A percentile compares a stretch with the other conserved stretches of the same genome.
Evolutionary conservation across 2,797 vertebrate species (phyloP).

Genomic region (Hoplostethus mediterraneus): DNA sequence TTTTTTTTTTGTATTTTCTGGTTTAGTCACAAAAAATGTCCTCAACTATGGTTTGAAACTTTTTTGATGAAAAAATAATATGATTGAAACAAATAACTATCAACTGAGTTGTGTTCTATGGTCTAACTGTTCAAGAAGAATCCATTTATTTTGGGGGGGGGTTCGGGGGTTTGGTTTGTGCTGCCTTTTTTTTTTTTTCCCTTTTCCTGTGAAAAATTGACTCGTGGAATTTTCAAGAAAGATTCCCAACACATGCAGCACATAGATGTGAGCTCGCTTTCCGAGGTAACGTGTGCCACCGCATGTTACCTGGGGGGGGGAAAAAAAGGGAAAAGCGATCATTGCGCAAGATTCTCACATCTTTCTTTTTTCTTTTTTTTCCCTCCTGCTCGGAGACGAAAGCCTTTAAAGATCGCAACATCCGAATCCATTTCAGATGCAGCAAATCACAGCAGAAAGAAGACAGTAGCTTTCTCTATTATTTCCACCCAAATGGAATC

Average conservation of each 20-base stretch:
- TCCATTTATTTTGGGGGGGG: conserved; percentile 58
- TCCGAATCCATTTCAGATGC: conserved; percentile 57
- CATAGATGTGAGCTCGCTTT: conserved; percentile 61
- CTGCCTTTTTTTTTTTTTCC: conserved; percentile 53
- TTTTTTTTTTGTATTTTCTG: conserved; percentile 66
- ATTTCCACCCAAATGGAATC: conserved; percentile 37
- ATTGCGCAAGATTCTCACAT: conserved; percentile 40
- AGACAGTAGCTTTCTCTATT: conserved; percentile 29
- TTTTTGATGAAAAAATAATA: conserved; percentile 72
- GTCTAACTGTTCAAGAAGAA: conserved; percentile 65
- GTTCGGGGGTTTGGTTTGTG: conserved; percentile 68
- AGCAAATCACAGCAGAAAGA: conserved; percentile 35
- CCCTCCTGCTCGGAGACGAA: conserved; percentile 41
- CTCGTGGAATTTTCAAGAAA: conserved; percentile 48
- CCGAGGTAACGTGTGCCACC: conserved; percentile 50
- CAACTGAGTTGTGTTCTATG: conserved; percentile 65
- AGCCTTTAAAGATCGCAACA: conserved; percentile 56
- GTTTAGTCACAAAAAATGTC: conserved; percentile 60
- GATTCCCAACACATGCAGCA: conserved; percentile 47
- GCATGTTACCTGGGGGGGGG: conserved; percentile 38
- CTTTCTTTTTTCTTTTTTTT: background rate
- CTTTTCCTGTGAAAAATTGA: conserved; percentile 58
- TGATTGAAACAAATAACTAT: conserved; percentile 60
- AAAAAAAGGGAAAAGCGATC: conserved; percentile 38
- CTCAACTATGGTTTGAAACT: conserved; percentile 58